These are phyloP conservation scores for Lontra canadensis DNA, from an alignment of 2,113 vertebrate species.

Conservation along the genomic window DNA sequence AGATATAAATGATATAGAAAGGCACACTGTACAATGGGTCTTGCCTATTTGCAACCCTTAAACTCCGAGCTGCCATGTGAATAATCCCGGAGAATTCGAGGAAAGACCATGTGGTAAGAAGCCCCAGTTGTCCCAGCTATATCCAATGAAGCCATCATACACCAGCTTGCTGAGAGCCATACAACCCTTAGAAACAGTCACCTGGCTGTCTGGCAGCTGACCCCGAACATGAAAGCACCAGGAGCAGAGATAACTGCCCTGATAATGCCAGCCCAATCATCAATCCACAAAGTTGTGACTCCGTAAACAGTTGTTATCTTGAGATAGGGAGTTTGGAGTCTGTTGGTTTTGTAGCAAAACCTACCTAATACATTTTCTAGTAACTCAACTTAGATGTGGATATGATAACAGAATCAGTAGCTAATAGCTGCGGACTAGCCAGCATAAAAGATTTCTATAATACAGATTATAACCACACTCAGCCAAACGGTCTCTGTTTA, in stretches of 20 bases:
- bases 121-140: background rate
- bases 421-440: background rate
- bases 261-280: background rate
- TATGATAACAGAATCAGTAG: background rate
- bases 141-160: background rate
- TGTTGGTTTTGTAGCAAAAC: background rate
- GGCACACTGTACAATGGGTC: background rate
- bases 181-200: background rate
- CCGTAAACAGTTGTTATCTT: background rate
- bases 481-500: background rate
- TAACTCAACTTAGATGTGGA: background rate
- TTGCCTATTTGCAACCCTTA: background rate
- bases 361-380: background rate
- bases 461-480: background rate
- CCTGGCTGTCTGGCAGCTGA: background rate
- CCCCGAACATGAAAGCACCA: background rate
- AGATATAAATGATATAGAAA: background rate
- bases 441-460: background rate
- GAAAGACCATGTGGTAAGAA: background rate
- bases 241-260: background rate
- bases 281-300: background rate
- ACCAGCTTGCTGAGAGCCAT: background rate
- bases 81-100: background rate
- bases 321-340: background rate
- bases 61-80: background rate